phyloP scores from a whole-genome alignment of 2,113 vertebrate genomes.

The Mellivora capensis region DNA sequence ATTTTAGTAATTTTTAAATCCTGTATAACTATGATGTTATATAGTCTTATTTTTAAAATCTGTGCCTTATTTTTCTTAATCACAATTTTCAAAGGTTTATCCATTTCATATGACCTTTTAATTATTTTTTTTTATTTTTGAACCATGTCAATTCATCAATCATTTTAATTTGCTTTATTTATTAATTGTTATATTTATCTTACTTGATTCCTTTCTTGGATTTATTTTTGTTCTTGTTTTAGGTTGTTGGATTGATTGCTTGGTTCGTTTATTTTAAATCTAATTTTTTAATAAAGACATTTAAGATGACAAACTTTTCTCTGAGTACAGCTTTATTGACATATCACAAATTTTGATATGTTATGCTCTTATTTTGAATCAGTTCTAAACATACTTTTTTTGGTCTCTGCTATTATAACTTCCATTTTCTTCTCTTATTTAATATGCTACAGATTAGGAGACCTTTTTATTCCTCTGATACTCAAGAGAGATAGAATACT shows the following conservation, averaged over 20 bases:
- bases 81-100: background rate
- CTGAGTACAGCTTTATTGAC: background rate
- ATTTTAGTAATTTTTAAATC: background rate
- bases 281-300: background rate
- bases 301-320: constrained; percentile 16
- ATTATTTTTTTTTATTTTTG: background rate
- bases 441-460: background rate
- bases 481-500: background rate
- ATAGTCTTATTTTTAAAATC: background rate
- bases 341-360: background rate
- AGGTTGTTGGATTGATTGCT: background rate
- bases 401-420: background rate
- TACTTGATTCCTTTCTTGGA: background rate
- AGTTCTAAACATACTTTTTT: background rate
- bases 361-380: background rate
- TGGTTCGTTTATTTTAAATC: background rate
- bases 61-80: background rate
- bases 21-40: background rate
- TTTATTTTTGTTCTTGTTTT: background rate
- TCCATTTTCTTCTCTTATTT: background rate
- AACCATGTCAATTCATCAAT: background rate
- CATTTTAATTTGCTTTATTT: background rate
- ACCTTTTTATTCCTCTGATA: background rate
- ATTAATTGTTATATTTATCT: background rate
- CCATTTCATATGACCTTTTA: background rate